Evolutionary conservation across 2,888 invertebrate genomes (phyloP).

Genomic region (Rhingia rostrata): DNA sequence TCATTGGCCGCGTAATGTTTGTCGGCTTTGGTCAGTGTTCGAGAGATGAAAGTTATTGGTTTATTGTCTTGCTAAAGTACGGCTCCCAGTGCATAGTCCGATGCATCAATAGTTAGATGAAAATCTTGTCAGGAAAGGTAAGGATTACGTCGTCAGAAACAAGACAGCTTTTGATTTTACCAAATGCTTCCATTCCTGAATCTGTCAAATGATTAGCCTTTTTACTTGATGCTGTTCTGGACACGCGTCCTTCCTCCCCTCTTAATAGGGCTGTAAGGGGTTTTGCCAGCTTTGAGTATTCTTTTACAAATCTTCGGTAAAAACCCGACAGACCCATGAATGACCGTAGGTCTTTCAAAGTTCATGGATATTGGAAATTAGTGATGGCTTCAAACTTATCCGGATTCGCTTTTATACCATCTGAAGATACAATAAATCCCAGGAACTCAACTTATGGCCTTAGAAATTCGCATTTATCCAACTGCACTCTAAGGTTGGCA

Average conservation of each 20-base stretch:
- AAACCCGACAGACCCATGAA: constrained; percentile 40
- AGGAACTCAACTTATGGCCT: constrained; percentile 32
- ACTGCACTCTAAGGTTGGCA: constrained; percentile 34
- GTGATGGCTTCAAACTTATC: constrained; percentile 8
- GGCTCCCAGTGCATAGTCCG: constrained; percentile 75
- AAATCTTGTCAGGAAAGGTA: constrained; percentile 22
- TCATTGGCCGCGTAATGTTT: constrained; percentile 50
- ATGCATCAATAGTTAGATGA: constrained; percentile 76
- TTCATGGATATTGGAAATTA: constrained; percentile 18
- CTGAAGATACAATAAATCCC: constrained; percentile 16
- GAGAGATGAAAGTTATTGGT: constrained; percentile 48
- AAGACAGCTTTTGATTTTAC: constrained; percentile 17
- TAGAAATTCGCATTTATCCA: constrained; percentile 30
- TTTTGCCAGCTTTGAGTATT: constrained; percentile 38
- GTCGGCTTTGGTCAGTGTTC: constrained; percentile 51
- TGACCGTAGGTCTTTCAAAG: constrained; percentile 19
- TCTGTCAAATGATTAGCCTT: constrained; percentile 14
- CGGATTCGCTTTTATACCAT: constrained; percentile 7
- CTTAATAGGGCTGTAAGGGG: constrained; percentile 37
- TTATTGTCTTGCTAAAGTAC: constrained; percentile 76
- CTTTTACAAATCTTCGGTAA: constrained; percentile 19
- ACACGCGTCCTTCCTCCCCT: constrained; percentile 20
- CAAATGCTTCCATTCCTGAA: constrained; percentile 28
- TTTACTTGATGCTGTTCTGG: constrained; percentile 10
- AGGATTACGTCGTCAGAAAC: constrained; percentile 22